These are phyloP conservation scores for Lamellibrachia satsuma DNA, from an alignment of 2,888 invertebrate genomes.

Conservation along the genomic window DNA sequence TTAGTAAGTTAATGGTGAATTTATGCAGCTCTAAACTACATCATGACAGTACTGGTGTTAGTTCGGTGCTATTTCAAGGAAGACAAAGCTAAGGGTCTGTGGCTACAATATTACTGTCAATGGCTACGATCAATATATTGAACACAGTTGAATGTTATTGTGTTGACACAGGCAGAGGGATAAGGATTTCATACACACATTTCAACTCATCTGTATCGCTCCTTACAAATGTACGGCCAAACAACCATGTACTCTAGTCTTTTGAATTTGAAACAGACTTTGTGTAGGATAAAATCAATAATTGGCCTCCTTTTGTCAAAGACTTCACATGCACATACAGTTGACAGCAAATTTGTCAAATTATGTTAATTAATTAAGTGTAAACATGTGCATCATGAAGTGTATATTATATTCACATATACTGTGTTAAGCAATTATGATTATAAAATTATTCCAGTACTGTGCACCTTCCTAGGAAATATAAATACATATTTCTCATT, in stretches of 20 bases:
- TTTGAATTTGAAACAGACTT: background rate
- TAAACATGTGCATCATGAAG: background rate
- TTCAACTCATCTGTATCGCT: background rate
- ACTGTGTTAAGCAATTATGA: background rate
- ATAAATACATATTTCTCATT: background rate
- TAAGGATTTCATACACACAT: background rate
- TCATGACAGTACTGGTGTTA: too few relatives aligned
- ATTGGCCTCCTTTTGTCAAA: background rate
- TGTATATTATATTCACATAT: background rate
- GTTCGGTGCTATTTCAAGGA: too few relatives aligned
- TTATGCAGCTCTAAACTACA: background rate
- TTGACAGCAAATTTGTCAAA: background rate
- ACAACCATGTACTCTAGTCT: background rate
- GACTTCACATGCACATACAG: too few relatives aligned
- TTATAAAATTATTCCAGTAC: background rate
- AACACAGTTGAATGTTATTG: background rate
- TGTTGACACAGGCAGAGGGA: background rate
- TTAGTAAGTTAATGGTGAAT: background rate
- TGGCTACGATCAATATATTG: background rate
- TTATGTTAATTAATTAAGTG: background rate
- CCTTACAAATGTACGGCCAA: background rate
- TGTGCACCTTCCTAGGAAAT: background rate
- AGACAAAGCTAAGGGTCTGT: too few relatives aligned
- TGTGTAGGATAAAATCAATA: background rate
- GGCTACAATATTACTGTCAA: background rate